Evolutionary conservation across 1,140 invertebrate species (phyloP).

Genomic region (Lasioglossum albipes): DNA sequence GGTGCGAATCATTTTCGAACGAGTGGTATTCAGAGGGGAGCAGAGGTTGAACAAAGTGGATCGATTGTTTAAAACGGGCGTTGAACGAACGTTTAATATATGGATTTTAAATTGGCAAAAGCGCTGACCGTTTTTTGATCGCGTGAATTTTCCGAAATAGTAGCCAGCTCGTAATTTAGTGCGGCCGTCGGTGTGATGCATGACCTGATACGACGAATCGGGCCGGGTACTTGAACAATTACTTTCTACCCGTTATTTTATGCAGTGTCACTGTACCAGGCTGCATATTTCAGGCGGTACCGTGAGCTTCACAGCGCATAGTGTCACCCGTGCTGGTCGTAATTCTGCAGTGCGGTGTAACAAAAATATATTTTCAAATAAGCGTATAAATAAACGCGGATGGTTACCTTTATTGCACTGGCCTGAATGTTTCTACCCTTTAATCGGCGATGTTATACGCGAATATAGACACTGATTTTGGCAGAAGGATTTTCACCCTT

Average conservation of each 20-base stretch:
- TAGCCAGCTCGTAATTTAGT: constrained; percentile 24
- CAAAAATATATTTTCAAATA: constrained; percentile 10
- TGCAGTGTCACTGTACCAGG: constrained; percentile 13
- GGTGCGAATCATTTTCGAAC: too few species aligned
- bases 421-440: neutral
- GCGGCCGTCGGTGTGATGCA: constrained; percentile 15
- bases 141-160: constrained; percentile 17
- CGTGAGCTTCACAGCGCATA: constrained; percentile 19
- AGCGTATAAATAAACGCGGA: neutral
- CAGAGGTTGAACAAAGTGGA: too few species aligned
- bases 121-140: neutral
- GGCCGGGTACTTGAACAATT: constrained; percentile 49
- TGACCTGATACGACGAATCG: constrained; percentile 47
- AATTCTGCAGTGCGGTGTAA: constrained; percentile 27
- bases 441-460: too few species aligned
- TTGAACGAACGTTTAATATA: constrained; percentile 6
- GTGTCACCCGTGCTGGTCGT: constrained; percentile 31
- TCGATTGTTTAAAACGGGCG: too few species aligned
- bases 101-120: constrained; percentile 10
- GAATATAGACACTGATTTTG: too few species aligned
- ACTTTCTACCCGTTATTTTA: constrained; percentile 44
- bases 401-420: neutral
- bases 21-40: too few species aligned
- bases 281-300: constrained; percentile 53
- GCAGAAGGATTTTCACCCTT: too few species aligned